A percentile compares a stretch with the other conserved stretches of the same genome.
These are phyloP conservation scores for Oreochromis niloticus DNA, from an alignment of 2,113 vertebrate genomes.

Conservation along the genomic window DNA sequence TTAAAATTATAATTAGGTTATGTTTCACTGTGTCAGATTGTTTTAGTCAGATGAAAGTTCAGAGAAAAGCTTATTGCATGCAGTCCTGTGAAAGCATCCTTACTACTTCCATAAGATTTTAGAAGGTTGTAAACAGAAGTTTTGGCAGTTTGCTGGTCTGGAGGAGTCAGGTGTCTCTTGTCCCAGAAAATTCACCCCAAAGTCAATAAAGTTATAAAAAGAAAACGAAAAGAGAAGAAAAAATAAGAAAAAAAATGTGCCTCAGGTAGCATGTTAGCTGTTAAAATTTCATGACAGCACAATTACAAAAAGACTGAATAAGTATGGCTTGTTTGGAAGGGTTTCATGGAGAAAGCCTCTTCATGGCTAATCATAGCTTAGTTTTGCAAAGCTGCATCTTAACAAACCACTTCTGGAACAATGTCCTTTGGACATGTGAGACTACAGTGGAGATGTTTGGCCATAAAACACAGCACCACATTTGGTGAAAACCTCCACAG, in stretches of 20 bases:
- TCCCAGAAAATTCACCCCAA: background rate
- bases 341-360: background rate
- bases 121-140: too few relatives aligned
- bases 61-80: background rate
- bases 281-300: background rate
- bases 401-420: background rate
- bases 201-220: background rate
- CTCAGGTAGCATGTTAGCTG: background rate
- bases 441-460: background rate
- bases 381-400: background rate
- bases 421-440: background rate
- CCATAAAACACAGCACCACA: background rate
- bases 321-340: accelerated
- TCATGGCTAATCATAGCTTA: accelerated
- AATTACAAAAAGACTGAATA: background rate
- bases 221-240: background rate
- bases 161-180: background rate
- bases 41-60: too few relatives aligned
- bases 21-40: background rate
- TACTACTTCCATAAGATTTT: too few relatives aligned
- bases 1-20: background rate
- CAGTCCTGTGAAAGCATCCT: background rate
- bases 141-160: too few relatives aligned
- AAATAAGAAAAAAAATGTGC: background rate
- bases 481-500: background rate